Evolutionary conservation across 2,113 vertebrate species (phyloP).

Genomic region (Grallaria varia): DNA sequence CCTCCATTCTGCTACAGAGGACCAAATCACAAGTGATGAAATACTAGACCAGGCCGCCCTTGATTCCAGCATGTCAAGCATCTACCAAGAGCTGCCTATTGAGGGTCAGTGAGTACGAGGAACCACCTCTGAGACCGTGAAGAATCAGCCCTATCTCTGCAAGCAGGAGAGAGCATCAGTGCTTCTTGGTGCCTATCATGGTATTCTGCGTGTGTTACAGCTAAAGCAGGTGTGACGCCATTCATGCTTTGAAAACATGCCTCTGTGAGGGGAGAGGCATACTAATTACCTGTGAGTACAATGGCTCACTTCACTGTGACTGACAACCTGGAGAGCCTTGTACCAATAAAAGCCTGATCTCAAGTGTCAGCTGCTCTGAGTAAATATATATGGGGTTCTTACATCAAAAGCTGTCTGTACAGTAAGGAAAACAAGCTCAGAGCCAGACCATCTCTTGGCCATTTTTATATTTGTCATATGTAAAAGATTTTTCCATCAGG

Average conservation of each 20-base stretch:
- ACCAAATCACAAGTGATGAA: neutral
- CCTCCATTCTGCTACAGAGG: neutral
- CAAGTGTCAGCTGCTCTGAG: neutral
- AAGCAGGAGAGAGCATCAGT: neutral
- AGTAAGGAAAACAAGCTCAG: neutral
- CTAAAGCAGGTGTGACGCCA: neutral
- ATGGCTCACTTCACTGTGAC: neutral
- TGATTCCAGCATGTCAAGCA: neutral
- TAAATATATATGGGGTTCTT: neutral
- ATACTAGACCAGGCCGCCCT: neutral
- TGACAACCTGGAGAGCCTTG: neutral
- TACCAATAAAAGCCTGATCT: neutral
- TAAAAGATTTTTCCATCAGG: conserved; percentile 14
- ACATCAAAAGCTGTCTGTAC: neutral
- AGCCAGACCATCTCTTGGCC: neutral
- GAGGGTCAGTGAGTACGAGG: neutral
- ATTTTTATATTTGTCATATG: conserved; percentile 37
- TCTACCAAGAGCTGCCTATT: neutral
- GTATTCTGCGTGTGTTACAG: neutral
- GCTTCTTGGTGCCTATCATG: neutral
- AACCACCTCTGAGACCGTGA: neutral
- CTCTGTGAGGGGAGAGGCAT: neutral
- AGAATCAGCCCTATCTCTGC: neutral
- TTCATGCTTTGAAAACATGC: neutral
- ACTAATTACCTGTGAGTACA: neutral